Base-by-base conservation (phyloP, 2,113 vertebrate genomes). In the Canis aureus region DNA sequence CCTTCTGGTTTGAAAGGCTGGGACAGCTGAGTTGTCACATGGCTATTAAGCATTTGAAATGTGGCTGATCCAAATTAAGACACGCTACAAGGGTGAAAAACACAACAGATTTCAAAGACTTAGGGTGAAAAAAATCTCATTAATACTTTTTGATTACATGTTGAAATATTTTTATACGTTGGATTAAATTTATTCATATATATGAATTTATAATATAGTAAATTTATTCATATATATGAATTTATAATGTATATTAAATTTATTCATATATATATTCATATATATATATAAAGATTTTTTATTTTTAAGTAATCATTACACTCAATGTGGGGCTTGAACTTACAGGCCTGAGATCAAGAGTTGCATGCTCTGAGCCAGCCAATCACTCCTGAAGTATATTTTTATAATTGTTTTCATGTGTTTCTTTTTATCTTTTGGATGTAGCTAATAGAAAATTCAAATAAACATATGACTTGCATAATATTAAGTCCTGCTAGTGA, bases 31-130 rank as follows among this genome's bases (percentile, higher is more conserved):
- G 29, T 15, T 43, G 66, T 5, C 8, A 57, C 35, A 43, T 53
- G 43, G 35, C 49, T 92, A 86, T 8, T 76, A 16, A 76, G n/a
- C 4, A 29, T 59, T 89, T 92, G 67, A 79, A 69, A 94, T 85
- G 25, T 87, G n/a, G 10, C 73, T 91, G 55, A 32, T 73, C 29
- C 67, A 67, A 82, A 92, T 82, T 51, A 83, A 89, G 35, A 82
- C n/a, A 11, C 35, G 16, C 20, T 43, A 3, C 69, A 55, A 51
- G n/a, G 1, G 1, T 78, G 3, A 88, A 57, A 74, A 59, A 11
- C 67, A 78, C 38, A 90, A 67, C 59, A 49, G 27, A 94, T 93
- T 96, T 88, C 53, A 84, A 97, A 95, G 53, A 91, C 17, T 82
- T 85, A 83, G 19, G 66, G 59, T 83, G 35, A 69, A 67, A 87